Conservation (phyloP, 1,140 invertebrate genomes). For the Atta texana region DNA sequence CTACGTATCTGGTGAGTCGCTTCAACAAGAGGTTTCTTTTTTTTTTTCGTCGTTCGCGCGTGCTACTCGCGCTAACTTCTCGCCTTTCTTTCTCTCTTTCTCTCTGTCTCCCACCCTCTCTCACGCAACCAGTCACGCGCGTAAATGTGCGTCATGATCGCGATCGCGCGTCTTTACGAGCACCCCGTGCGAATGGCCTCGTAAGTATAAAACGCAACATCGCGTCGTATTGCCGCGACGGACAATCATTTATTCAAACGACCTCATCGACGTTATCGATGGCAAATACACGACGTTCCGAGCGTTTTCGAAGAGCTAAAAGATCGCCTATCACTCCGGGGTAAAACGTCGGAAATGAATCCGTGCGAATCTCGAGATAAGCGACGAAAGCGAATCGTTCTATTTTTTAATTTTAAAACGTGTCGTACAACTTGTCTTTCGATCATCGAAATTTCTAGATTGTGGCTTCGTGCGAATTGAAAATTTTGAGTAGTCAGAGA, state of each 20-base stretch:
- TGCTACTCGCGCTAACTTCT: neutral
- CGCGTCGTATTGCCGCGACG: neutral
- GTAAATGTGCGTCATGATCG: neutral
- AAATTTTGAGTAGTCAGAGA: neutral
- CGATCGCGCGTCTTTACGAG: neutral
- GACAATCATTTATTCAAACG: slow-evolving; percentile 45
- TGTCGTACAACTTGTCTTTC: neutral
- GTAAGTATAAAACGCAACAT: neutral
- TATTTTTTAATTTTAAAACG: neutral
- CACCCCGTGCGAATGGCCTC: neutral
- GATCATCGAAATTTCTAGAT: neutral
- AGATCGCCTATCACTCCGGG: neutral
- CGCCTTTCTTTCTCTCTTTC: neutral
- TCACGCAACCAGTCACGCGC: neutral
- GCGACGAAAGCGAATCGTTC: neutral
- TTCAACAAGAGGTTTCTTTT: neutral
- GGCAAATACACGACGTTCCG: neutral
- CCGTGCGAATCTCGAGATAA: neutral
- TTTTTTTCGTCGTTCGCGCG: neutral
- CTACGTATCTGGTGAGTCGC: slow-evolving; percentile 81
- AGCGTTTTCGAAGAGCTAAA: slow-evolving; percentile 3
- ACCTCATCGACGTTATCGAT: neutral
- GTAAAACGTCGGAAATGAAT: neutral
- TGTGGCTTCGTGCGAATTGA: neutral
- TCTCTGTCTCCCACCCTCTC: neutral